These are phyloP conservation scores for Clanis bilineata DNA, from an alignment of 2,888 invertebrate genomes.

Conservation along the genomic window DNA sequence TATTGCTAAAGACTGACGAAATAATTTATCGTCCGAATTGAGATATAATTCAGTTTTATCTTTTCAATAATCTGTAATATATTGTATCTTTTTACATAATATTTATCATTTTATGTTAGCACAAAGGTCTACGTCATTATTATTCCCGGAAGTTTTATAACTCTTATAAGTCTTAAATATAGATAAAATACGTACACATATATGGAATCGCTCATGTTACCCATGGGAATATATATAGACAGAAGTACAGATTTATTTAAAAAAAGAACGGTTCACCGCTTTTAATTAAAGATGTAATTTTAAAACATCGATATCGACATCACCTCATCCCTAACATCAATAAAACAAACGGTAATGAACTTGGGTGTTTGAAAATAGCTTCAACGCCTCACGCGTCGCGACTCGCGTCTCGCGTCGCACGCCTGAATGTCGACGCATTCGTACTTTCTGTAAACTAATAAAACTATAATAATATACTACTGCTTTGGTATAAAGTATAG, in stretches of 20 bases:
- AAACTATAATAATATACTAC: not conserved
- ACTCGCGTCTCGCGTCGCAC: no score
- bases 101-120: not conserved
- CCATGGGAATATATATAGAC: no score
- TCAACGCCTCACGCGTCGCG: conserved; percentile 25
- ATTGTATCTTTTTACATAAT: not conserved
- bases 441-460: conserved; percentile 12
- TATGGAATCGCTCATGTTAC: no score
- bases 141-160: not conserved
- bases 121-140: not conserved
- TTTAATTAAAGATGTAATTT: no score
- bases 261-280: no score
- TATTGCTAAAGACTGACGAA: not conserved
- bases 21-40: not conserved
- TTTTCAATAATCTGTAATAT: not conserved
- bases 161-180: no score
- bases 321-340: conserved; percentile 35
- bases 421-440: conserved; percentile 12
- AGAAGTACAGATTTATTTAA: no score
- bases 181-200: no score
- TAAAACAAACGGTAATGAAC: conserved; percentile 53
- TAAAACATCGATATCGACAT: not conserved
- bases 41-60: not conserved
- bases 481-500: not conserved
- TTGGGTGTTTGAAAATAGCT: conserved; percentile 48